Conservation (phyloP, 2,888 invertebrate genomes). For the Cephonodes hylas region DNA sequence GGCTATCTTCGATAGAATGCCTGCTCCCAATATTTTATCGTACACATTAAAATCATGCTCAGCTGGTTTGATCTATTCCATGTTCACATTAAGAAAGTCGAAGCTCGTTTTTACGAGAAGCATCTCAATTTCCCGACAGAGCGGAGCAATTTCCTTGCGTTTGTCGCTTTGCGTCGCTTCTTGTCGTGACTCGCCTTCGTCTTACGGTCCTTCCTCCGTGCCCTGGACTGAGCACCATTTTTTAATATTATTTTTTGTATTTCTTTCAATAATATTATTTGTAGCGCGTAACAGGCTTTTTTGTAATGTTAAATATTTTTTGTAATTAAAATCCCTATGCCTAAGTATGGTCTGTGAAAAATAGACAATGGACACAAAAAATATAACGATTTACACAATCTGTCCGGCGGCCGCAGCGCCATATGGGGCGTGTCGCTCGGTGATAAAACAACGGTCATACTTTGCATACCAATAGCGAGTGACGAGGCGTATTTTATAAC, state of each 20-base stretch:
- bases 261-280: not conserved
- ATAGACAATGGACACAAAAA: not conserved
- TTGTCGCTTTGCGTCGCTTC: slow-evolving; percentile 44
- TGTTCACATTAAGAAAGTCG: slow-evolving; percentile 41
- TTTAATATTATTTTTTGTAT: not conserved
- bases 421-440: slow-evolving; percentile 12
- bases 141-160: slow-evolving; percentile 69
- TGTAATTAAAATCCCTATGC: not conserved
- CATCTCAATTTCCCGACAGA: slow-evolving; percentile 68
- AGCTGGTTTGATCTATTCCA: slow-evolving; percentile 36
- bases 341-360: not conserved
- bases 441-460: slow-evolving; percentile 26
- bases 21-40: too few species aligned
- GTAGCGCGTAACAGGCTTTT: not conserved
- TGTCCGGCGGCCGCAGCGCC: slow-evolving; percentile 11
- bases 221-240: not conserved
- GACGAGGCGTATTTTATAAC: not conserved
- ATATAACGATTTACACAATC: slow-evolving; percentile 9
- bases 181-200: slow-evolving; percentile 21
- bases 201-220: slow-evolving; percentile 14
- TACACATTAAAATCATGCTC: slow-evolving; percentile 25
- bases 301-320: not conserved
- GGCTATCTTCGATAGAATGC: too few species aligned
- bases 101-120: slow-evolving; percentile 57
- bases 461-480: slow-evolving; percentile 29